Evolutionary conservation across 2,113 vertebrate species (phyloP), one percentile per base, ranked within the genome.

Genomic region (Pelecanus crispus): DNA sequence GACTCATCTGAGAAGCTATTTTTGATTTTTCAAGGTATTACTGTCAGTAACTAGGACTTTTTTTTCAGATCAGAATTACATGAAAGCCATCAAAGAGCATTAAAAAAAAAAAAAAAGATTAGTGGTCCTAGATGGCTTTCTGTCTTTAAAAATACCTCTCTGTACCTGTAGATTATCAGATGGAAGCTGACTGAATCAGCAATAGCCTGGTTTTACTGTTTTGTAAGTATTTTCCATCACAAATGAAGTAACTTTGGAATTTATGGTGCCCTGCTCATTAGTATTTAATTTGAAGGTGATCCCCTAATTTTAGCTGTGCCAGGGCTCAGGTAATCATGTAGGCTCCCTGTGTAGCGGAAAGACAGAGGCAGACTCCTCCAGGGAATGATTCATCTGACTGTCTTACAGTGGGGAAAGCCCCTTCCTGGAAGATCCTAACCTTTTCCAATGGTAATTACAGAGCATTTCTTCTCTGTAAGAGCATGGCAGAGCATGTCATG

Each of bases 21-120:
- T 96, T 95, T 22, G 95, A 90, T 93, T 93, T 97, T 95, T 93
- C 71, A 90, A 96, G 95, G 95, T 95, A 81, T 95, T 96, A 62
- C 90, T 95, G 82, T 85, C 92, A 86, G 71, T 90, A 95, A 65
- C 70, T 47, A 68, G 58, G 52, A 80, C 71, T 47, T n/a, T 94
- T 92, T 91, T 93, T 88, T 90, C 50, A 55, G 80, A 86, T 18
- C 7, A 4, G 40, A 95, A 91, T 94, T 90, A 61, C 78, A 72
- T 79, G 70, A 81, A 92, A 92, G 89, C 81, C 91, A 90, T 92
- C 86, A 94, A 89, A 91, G 31, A 79, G 26, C 45, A 62, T 66
- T 22, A 81, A 65, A 62, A 40, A 90, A 34, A 42, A 79, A 44
- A 63, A 62, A 49, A 67, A 38, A 42, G 3, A 75, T 24, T 44